Conservation (phyloP, 2,113 vertebrate species). For the Calypte anna region DNA sequence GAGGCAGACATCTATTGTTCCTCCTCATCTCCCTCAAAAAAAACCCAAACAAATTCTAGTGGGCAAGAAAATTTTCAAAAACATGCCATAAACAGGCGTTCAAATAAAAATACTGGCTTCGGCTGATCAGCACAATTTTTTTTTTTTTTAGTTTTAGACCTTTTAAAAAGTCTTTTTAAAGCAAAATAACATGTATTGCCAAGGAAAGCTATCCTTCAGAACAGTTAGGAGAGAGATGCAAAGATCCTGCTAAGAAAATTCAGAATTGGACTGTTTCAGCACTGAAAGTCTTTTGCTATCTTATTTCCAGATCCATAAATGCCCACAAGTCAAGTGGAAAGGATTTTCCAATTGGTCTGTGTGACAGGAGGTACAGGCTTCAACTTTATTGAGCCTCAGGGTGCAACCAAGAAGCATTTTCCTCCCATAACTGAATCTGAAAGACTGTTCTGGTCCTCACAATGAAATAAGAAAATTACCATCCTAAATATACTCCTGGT, state of each 20-base stretch:
- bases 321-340: not conserved
- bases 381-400: not conserved
- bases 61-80: not conserved
- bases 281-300: not conserved
- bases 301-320: not conserved
- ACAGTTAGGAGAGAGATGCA: not conserved
- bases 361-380: not conserved
- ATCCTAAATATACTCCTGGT: not conserved
- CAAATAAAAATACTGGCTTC: fast-evolving
- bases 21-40: too few relatives aligned
- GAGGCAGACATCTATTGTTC: not conserved
- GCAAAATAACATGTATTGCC: fast-evolving
- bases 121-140: not conserved
- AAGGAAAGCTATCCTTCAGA: not conserved
- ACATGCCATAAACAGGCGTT: not conserved
- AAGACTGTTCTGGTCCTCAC: not conserved
- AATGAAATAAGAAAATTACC: not conserved
- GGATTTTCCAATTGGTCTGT: fast-evolving
- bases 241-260: not conserved
- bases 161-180: not conserved
- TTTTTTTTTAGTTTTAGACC: not conserved
- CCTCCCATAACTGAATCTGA: not conserved
- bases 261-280: fast-evolving
- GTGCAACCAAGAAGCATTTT: not conserved
- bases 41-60: not conserved